Base-by-base conservation (phyloP, 92 coral and sea anemone species). In the Heliopora coerulea region DNA sequence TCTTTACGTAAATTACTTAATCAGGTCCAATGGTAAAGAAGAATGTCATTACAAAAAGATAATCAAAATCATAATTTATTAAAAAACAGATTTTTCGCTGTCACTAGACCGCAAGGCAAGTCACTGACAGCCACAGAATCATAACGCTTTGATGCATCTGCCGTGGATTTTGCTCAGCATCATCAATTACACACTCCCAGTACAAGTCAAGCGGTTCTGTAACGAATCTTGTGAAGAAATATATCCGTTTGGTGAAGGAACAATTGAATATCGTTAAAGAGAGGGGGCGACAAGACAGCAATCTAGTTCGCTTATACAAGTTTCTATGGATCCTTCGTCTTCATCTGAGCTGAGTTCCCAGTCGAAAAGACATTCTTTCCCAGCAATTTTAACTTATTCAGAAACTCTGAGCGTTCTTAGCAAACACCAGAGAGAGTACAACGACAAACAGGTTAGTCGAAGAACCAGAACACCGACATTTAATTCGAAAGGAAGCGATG, bases 401-500 rank as follows among this genome's bases (percentile, higher is more conserved):
- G 77, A 70, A 54, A 70, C 77, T 17, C 33, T 70, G 0, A 70
- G 77, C 34, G 77, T 70, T 7, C 42, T 70, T n/a, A 70, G 77
- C 50, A 63, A 52, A 33, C 49, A 70, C 35, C 77, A 70, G 35
- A 54, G 63, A 23, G 42, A 29, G 19, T 54, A 70, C 32, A 70
- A 70, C 27, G 46, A 58, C 34, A 30, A 35, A 20, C 31, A 30
- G 14, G 15, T 49, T 1, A 37, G 35, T 8, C 39, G 41, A 29
- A 27, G 74, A 7, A 66, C 54, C 66, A 80, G 74, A 32, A 84
- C 84, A 1, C 96, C 99, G 15, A 84, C 80, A 10, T 84, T 95
- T 12, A 78, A 34, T 27, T 86, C 91, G n/a, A 86, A 86, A 59
- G 99, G 96, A 56, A 95, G 89, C 37, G 86, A 80, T 15, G 85